Conservation (phyloP, 1,140 invertebrate genomes). For the Melanaphis sacchari region DNA sequence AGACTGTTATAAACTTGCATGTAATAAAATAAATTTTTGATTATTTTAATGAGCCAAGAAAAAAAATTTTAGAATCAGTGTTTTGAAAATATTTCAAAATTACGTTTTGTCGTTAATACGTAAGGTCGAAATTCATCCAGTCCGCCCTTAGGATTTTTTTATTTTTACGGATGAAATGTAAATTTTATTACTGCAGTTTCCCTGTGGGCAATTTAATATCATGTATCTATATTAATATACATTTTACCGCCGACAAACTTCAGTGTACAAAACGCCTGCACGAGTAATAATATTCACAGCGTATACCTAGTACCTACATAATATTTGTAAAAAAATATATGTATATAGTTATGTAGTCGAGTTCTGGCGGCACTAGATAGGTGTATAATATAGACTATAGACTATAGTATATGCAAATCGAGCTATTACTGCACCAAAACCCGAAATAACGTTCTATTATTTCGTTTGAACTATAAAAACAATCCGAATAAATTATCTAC, state of each 20-base stretch:
- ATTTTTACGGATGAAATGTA: slow-evolving; percentile 22
- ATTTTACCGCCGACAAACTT: not conserved
- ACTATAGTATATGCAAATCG: slow-evolving; percentile 6
- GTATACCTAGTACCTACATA: not conserved
- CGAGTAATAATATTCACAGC: not conserved
- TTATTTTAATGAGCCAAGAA: not conserved
- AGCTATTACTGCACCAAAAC: slow-evolving; percentile 15
- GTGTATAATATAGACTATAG: not conserved
- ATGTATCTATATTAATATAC: not conserved
- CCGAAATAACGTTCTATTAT: not conserved
- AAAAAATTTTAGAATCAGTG: not conserved
- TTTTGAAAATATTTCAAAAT: not conserved
- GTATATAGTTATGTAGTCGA: not conserved
- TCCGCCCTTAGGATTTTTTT: not conserved
- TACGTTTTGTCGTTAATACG: not conserved
- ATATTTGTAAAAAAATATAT: not conserved
- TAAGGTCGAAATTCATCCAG: not conserved
- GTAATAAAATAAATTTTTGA: not conserved
- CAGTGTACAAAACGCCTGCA: not conserved
- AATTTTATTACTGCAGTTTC: slow-evolving; percentile 27
- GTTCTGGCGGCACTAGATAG: not conserved
- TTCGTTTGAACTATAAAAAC: not conserved
- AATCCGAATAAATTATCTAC: not conserved
- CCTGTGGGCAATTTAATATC: not conserved
- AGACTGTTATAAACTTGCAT: not conserved